phyloP scores from a whole-genome alignment of 2,113 vertebrate genomes.

The Variabilichromis moorii region DNA sequence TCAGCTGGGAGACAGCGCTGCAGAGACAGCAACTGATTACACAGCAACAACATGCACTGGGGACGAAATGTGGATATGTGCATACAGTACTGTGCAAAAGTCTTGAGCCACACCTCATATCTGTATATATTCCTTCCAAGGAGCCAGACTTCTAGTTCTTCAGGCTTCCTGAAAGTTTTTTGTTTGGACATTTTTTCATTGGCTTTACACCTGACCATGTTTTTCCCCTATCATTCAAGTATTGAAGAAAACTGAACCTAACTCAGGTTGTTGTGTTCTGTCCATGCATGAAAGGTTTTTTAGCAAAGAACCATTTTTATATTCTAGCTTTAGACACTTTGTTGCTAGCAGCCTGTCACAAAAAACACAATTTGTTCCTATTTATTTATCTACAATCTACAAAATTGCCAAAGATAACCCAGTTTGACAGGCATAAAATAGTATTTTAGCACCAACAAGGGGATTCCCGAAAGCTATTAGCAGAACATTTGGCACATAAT shows the following conservation, averaged over 20 bases:
- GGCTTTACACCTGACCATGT: background rate
- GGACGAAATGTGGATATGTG: background rate
- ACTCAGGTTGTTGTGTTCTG: background rate
- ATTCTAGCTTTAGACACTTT: background rate
- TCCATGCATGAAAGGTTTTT: too few relatives aligned
- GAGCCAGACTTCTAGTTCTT: background rate
- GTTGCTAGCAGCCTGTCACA: background rate
- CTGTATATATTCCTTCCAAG: background rate
- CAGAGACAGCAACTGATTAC: conserved; percentile 25
- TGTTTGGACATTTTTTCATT: background rate
- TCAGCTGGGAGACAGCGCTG: conserved; percentile 35
- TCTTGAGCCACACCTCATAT: background rate
- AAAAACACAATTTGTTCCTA: background rate
- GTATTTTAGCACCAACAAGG: background rate
- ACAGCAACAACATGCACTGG: background rate
- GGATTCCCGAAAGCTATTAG: background rate
- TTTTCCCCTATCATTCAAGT: background rate
- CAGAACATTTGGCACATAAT: background rate
- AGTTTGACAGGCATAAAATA: background rate
- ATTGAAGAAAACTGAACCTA: background rate
- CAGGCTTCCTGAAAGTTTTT: background rate
- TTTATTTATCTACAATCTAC: background rate
- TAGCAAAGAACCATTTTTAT: background rate
- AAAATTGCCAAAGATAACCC: background rate
- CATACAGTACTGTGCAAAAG: background rate